Conservation (phyloP, 2,797 vertebrate species). For the Muraenolepis orangiensis region DNA sequence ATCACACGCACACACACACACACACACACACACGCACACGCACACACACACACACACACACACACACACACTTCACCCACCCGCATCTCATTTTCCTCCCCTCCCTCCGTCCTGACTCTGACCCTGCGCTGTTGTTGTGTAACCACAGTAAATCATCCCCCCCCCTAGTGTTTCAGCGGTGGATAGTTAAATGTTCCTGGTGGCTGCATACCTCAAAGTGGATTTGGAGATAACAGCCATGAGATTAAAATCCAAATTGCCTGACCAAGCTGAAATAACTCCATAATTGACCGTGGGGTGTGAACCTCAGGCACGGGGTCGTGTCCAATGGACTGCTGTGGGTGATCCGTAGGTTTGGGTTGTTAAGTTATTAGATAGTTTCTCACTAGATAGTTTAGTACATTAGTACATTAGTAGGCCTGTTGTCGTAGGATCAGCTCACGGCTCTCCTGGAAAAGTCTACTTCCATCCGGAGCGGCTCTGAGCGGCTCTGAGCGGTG, state of each 20-base stretch:
- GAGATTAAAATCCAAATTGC: slow-evolving; percentile 64
- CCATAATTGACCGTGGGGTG: slow-evolving; percentile 49
- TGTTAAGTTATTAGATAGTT: too few relatives aligned
- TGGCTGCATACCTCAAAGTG: slow-evolving; percentile 36
- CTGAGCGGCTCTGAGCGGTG: background rate
- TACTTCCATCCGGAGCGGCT: background rate
- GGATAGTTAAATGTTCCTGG: background rate
- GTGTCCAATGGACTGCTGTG: slow-evolving; percentile 34
- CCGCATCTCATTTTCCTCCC: too few relatives aligned
- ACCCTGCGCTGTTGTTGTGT: slow-evolving; percentile 3
- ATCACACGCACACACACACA: background rate
- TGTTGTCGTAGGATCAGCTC: background rate
- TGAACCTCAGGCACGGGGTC: slow-evolving; percentile 39
- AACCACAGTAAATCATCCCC: slow-evolving; percentile 17
- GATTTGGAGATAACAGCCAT: slow-evolving; percentile 57
- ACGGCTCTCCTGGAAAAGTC: background rate
- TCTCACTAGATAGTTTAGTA: too few relatives aligned
- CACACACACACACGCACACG: background rate
- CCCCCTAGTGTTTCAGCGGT: slow-evolving; percentile 6
- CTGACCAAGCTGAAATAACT: slow-evolving; percentile 58
- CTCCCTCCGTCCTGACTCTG: background rate
- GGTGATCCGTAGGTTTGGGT: slow-evolving; percentile 19
- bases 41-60: background rate
- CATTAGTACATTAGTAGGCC: too few relatives aligned
- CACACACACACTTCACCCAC: too few relatives aligned